Conservation (phyloP, 1,140 invertebrate genomes). For the Polypedilum pembai region DNA sequence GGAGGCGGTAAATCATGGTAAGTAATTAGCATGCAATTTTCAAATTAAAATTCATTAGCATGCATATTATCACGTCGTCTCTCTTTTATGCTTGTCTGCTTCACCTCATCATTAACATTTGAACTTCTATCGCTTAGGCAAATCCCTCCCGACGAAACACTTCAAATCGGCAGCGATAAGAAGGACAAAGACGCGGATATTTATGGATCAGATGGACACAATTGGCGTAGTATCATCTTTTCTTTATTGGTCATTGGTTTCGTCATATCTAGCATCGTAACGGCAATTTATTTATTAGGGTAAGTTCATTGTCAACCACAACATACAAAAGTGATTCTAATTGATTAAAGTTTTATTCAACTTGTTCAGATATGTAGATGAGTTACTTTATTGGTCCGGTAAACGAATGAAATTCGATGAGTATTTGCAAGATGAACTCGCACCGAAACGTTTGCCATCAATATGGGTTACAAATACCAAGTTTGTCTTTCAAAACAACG, state of each 20-base stretch:
- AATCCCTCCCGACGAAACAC: slow-evolving; percentile 77
- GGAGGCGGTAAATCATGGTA: slow-evolving; percentile 27
- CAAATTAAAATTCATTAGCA: slow-evolving; percentile 9
- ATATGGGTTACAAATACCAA: slow-evolving; percentile 70
- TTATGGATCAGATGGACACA: slow-evolving; percentile 68
- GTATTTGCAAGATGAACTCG: slow-evolving; percentile 67
- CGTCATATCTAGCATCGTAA: slow-evolving; percentile 75
- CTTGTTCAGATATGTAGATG: slow-evolving; percentile 66
- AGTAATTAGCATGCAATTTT: slow-evolving; percentile 6
- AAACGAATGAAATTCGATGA: slow-evolving; percentile 71
- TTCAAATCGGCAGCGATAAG: slow-evolving; percentile 77
- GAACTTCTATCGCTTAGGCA: slow-evolving; percentile 53
- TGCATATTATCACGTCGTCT: not conserved
- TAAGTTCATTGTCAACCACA: slow-evolving; percentile 42
- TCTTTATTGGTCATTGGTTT: slow-evolving; percentile 75
- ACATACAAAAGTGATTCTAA: not conserved
- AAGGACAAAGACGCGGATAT: slow-evolving; percentile 59
- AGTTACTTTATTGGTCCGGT: slow-evolving; percentile 76
- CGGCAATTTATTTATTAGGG: slow-evolving; percentile 76
- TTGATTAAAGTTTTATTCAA: not conserved
- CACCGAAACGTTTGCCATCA: slow-evolving; percentile 61
- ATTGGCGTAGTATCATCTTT: slow-evolving; percentile 78
- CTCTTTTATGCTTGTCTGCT: not conserved
- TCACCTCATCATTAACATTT: not conserved
- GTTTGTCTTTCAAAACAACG: slow-evolving; percentile 75